Base-by-base conservation (phyloP, 2,113 vertebrate genomes). In the Muscicapa adusta region DNA sequence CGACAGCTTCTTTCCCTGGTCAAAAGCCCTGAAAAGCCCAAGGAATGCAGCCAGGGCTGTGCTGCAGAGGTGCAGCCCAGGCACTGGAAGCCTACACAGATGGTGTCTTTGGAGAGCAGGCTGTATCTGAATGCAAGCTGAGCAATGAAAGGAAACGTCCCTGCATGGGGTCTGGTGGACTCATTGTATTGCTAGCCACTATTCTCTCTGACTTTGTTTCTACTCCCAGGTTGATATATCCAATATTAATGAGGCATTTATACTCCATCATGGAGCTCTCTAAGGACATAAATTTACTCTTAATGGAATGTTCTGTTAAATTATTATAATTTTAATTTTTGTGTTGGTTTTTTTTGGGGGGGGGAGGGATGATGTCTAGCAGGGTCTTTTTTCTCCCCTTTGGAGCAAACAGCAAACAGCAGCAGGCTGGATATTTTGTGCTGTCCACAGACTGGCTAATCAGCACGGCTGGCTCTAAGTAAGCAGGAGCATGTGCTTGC, bases 211-310 rank as follows among this genome's bases (percentile, higher is more conserved):
- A 74, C 85, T 93, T 83, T 40, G 26, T 79, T 87, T 70, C 56
- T 50, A 42, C 65, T 84, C 68, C 79, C 96, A 89, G 65, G 91
- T 65, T 93, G 95, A 92, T 82, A 66, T 61, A 85, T 89, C 84
- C 74, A 94, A 84, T 94, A 92, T 94, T 96, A 96, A 94, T 94
- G 88, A 97, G 71, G 65, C 65, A 80, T 96, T 93, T 93, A 58
- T 79, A 88, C 77, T 93, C 88, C 56, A 72, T 89, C 81, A 70
- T 85, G 65, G 61, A 93, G 36, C 50, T 51, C 58, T 86, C 38
- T 88, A 89, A 92, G 84, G 95, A 74, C 82, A 76, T 18, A 82
- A 43, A 57, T 95, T 92, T 84, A 86, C 50, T 96, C 74, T 67
- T 95, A 94, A 96, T 80, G 60, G 76, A 57, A 24, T 70, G 34